phyloP scores from a whole-genome alignment of 2,797 vertebrate species.

The Carapus acus region DNA sequence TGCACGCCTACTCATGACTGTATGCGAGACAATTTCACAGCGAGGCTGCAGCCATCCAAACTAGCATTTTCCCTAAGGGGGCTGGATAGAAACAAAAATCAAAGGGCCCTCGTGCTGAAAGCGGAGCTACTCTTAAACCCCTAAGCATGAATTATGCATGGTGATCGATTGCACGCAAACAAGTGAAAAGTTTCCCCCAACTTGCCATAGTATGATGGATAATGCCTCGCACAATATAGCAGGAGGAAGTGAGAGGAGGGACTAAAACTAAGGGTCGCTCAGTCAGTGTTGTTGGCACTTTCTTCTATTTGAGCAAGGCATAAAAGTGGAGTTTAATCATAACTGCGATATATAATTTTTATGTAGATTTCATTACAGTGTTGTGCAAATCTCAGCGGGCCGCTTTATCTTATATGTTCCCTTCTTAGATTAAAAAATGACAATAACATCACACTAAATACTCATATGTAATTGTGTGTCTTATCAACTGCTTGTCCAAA shows the following conservation, averaged over 20 bases:
- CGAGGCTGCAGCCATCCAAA: slow-evolving; percentile 25
- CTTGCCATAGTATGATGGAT: slow-evolving; percentile 61
- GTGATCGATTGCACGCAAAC: slow-evolving; percentile 66
- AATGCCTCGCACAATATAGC: slow-evolving; percentile 41
- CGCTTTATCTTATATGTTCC: too few species aligned
- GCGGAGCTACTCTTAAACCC: slow-evolving; percentile 53
- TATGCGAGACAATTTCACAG: slow-evolving; percentile 46
- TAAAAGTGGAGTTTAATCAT: slow-evolving; percentile 19
- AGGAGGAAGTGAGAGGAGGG: slow-evolving; percentile 11
- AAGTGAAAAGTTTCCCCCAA: slow-evolving; percentile 62
- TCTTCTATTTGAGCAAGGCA: slow-evolving; percentile 27
- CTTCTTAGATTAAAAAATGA: background rate
- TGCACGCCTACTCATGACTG: slow-evolving; percentile 33
- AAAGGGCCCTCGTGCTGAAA: slow-evolving; percentile 49
- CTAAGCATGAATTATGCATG: slow-evolving; percentile 72
- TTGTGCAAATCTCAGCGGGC: too few species aligned
- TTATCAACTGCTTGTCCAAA: background rate
- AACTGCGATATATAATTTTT: too few species aligned
- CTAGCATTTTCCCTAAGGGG: slow-evolving; percentile 29
- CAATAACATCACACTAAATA: background rate
- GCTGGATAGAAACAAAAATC: slow-evolving; percentile 45
- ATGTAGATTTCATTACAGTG: too few species aligned
- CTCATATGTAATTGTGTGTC: background rate
- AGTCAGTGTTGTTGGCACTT: slow-evolving; percentile 23
- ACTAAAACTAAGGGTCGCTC: slow-evolving; percentile 25